Percentiles rank a stretch among this genome's conserved stretches.
phyloP scores from a whole-genome alignment of 2,113 vertebrate species.

The Calidris pygmaea region DNA sequence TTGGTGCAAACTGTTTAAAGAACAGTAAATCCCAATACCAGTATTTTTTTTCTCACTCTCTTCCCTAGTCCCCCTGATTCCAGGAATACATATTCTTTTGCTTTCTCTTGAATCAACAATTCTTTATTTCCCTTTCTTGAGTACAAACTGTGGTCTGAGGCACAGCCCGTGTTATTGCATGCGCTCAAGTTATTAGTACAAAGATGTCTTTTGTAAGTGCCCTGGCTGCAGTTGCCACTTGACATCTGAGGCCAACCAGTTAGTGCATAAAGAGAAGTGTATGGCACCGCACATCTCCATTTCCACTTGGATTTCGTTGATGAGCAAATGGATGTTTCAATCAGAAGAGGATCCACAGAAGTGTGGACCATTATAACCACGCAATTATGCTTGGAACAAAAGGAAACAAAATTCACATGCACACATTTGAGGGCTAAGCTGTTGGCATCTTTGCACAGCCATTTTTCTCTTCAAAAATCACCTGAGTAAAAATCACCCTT shows the following conservation, averaged over 20 bases:
- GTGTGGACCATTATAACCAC: fast-evolving
- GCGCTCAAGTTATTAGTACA: neutral
- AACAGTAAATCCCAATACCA: neutral
- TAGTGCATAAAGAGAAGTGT: neutral
- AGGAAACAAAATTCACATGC: neutral
- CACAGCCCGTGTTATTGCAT: neutral
- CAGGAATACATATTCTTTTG: neutral
- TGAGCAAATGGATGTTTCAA: neutral
- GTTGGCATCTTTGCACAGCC: neutral
- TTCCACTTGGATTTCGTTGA: neutral
- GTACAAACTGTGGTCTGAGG: neutral
- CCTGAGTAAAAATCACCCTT: neutral
- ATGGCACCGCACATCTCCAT: neutral
- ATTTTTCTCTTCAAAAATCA: neutral
- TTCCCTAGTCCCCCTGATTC: neutral
- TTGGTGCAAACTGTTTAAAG: neutral
- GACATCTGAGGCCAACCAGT: neutral
- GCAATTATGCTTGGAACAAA: fast-evolving
- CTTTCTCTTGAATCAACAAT: neutral
- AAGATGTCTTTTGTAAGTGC: neutral
- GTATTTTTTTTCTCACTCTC: neutral
- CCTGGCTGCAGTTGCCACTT: neutral
- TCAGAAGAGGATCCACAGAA: neutral
- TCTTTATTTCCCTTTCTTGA: neutral
- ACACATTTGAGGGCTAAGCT: neutral